Base-by-base conservation (phyloP, 2,113 vertebrate genomes). In the Misgurnus anguillicaudatus region DNA sequence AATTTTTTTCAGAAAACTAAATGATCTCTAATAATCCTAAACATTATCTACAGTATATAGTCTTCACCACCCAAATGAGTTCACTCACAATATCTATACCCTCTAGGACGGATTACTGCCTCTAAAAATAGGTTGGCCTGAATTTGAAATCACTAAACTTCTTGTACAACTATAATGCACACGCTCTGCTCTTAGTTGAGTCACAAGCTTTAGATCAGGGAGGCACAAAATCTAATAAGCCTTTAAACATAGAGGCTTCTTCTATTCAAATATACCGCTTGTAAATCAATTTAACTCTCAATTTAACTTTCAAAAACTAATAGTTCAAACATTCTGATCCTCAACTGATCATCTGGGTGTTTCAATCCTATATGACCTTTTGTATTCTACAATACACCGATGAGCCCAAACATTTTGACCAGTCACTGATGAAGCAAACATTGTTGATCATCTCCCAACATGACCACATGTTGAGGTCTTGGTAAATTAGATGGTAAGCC, bases 201-300 rank as follows among this genome's bases (percentile, higher is more conserved):
- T 91, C 91, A 93, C 88, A 88, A 65, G 89, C 83, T 88, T 89
- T 84, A 85, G 80, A 90, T 91, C 66, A 75, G 81, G 78, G 63
- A 42, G 24, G n/a, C 42, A 75, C 61, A 61, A 75, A 85, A 91
- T 90, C 63, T 75, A 80, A 91, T 91, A 87, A 89, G 75, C 58
- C 55, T 38, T 51, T 16, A 80, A 41, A 90, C 89, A 91, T 90
- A 4, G 3, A 79, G 36, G 24, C 76, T 89, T 89, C 39, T 14
- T 51, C 16, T 13, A 72, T 73, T 62, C 9, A 14, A 9, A 8
- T 57, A n/a, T 7, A 57, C 5, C 9, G 11, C 41, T 3, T 51
- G 14, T 8, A 19, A 8, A 7, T 6, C 7, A 57, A 17, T 17
- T 17, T 2, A n/a, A n/a, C 14, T 19, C 4, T 51, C 4, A 51